These are phyloP conservation scores for Tretioscincus oriximinensis DNA, from an alignment of 2,113 vertebrate species.

Conservation along the genomic window DNA sequence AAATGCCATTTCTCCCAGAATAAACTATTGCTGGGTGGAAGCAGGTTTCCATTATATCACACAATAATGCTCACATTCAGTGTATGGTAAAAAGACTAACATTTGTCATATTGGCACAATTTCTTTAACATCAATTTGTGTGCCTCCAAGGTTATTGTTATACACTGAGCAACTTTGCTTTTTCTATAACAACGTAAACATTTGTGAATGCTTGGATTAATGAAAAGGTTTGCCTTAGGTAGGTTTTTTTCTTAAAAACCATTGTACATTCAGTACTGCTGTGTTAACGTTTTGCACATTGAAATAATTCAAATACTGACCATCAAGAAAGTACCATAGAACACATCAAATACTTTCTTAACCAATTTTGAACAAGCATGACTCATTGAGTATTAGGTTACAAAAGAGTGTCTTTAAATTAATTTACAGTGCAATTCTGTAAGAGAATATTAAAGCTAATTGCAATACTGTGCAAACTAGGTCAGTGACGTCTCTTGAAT, in stretches of 20 bases:
- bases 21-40: too few relatives aligned
- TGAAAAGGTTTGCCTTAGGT: conserved; percentile 36
- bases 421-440: conserved; percentile 5
- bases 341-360: conserved; percentile 39
- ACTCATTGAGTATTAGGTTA: conserved; percentile 9
- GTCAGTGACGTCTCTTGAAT: not conserved
- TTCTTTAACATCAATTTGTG: too few relatives aligned
- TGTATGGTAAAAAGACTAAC: not conserved
- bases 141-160: not conserved
- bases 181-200: conserved; percentile 6
- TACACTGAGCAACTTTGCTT: not conserved
- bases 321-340: conserved; percentile 7
- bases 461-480: conserved; percentile 13
- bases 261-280: conserved; percentile 48
- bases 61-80: not conserved
- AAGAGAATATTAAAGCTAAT: conserved; percentile 24
- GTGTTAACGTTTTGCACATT: conserved; percentile 45
- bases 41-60: not conserved
- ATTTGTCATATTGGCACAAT: not conserved
- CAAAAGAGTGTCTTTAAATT: conserved; percentile 39
- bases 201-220: conserved; percentile 41
- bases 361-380: conserved; percentile 17
- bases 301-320: conserved; percentile 44
- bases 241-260: conserved; percentile 43
- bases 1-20: too few relatives aligned